These are phyloP conservation scores for Diphyllodes magnificus DNA, from an alignment of 2,113 vertebrate genomes.

Conservation along the genomic window DNA sequence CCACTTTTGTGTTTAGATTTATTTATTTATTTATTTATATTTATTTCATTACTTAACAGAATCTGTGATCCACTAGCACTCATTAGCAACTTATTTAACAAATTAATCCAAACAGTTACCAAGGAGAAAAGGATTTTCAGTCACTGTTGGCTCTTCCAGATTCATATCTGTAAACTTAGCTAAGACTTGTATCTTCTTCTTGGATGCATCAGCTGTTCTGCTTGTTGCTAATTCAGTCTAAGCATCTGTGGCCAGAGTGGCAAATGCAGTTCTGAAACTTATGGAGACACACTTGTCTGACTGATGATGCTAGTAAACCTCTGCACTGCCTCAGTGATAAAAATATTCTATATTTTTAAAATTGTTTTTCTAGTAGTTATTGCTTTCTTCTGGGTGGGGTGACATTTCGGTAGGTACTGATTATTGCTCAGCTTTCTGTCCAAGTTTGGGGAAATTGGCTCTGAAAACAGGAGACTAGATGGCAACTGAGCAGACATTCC, in stretches of 20 bases:
- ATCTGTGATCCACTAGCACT: background rate
- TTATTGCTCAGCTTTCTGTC: background rate
- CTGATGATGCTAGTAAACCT: background rate
- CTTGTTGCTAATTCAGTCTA: background rate
- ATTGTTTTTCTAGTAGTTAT: background rate
- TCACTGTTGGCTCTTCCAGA: background rate
- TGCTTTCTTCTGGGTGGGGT: background rate
- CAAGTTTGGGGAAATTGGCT: background rate
- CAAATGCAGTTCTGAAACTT: background rate
- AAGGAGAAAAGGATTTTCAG: background rate
- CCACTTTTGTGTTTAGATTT: background rate
- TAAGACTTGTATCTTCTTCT: background rate
- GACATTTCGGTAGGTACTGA: background rate
- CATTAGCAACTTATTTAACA: background rate
- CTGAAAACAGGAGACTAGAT: background rate
- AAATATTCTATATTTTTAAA: background rate
- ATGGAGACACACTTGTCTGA: background rate
- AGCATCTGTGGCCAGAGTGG: background rate
- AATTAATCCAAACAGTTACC: background rate
- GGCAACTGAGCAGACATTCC: background rate
- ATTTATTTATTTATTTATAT: background rate
- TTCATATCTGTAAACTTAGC: background rate
- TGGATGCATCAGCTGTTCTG: background rate
- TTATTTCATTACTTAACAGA: background rate
- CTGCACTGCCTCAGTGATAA: background rate